Evolutionary conservation across 2,888 invertebrate species (phyloP), one percentile per base, ranked within the genome.

Genomic region (Globia sparganii): DNA sequence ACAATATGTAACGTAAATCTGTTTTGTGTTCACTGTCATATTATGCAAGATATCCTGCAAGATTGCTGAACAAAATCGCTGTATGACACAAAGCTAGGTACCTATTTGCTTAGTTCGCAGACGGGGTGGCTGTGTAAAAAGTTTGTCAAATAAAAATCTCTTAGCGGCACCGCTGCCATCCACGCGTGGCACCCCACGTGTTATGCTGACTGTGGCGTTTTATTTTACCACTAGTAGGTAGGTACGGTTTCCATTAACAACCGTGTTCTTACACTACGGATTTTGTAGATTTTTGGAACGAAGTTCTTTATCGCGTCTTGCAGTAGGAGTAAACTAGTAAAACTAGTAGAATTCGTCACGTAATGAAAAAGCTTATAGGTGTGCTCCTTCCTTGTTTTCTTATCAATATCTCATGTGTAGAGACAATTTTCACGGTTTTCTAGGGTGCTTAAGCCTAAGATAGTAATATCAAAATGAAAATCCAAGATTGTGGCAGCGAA

Each of bases 71-170:
- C 75, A 74, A 31, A 46, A 46, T 1, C 4, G 1, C 91, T 25
- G 90, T 93, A 82, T 91, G 92, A 92, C 78, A 75, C 81, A 75
- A 83, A 89, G 87, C 91, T 91, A 92, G 92, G 93, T 96, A 80
- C 80, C 84, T 84, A 94, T 96, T 95, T 96, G 96, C 96, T 94
- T 95, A 95, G 95, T 94, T 93, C 87, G 95, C 95, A 96, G 95
- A 95, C 96, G 91, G 95, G 95, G 94, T 94, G 94, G 94, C 88
- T 88, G 90, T 90, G 92, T 91, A 94, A 96, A 96, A 95, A 96
- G 94, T 95, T 95, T 91, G 92, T 95, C 94, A 95, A 95, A 96
- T 94, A 95, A 95, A 95, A 96, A 94, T 93, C 94, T 94, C 91
- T 90, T 91, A 90, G 90, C 90, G 88, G 78, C 90, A 88, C 91